Base-by-base conservation (phyloP, 2,797 vertebrate genomes). In the Philypnodon macrostomus region DNA sequence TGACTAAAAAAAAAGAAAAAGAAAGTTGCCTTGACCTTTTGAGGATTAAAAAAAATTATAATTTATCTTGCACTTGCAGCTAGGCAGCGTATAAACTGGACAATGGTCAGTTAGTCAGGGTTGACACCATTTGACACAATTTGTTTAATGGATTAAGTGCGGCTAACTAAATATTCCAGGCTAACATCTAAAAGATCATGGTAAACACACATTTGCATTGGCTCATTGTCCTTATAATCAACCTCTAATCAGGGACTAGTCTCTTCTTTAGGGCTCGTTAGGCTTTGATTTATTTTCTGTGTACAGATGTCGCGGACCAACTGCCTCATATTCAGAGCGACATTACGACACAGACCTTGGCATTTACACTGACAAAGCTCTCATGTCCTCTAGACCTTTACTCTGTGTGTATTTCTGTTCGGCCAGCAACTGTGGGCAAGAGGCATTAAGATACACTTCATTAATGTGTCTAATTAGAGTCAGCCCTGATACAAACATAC, bases 221-320 rank as follows among this genome's bases (percentile, higher is more conserved):
- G 58, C 34, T 37, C 5, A 1, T 35, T 12, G 11, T 61, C 47
- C 63, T 70, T 56, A 78, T 70, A 76, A 81, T 68, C 74, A 77
- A 73, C 51, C 48, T 73, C 65, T 73, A 70, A 75, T 77, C 72
- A 69, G 66, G 40, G 55, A 47, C 65, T n/a, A n/a, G n/a, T n/a
- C n/a, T n/a, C n/a, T n/a, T n/a, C n/a, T 2, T 77, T 81, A 73
- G 54, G 40, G 47, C 59, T 65, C 13, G 29, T 77, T 70, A 68
- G 13, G 53, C 55, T 53, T 34, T 76, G 79, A 85, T 83, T 80
- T 70, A 79, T 71, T 55, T 37, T 67, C 49, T 47, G 42, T 52
- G 60, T 67, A 55, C 51, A 24, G 40, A 74, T 38, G 52, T 37
- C 46, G 70, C 38, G 16, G 53, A 30, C 35, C 53, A 50, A 60